Base-by-base conservation (phyloP, 2,113 vertebrate species). In the Macrotus californicus region DNA sequence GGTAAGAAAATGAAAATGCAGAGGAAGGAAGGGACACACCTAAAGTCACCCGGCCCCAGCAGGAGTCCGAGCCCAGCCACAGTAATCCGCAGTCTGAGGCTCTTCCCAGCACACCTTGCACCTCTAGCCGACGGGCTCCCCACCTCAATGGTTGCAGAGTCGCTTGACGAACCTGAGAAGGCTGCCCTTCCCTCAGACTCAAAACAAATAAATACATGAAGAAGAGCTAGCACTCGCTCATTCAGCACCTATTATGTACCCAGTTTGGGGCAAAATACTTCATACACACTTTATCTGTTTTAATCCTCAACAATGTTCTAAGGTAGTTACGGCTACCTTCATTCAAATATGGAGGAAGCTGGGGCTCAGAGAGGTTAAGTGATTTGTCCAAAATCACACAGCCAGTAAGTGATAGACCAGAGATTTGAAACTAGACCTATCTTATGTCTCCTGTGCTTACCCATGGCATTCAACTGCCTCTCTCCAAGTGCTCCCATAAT, bases 51-150 rank as follows among this genome's bases (percentile, higher is more conserved):
- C 18, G 19, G 13, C 46, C 24, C n/a, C 36, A 36, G 6, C 11
- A 8, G 77, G 36, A 50, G 39, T 70, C 81, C 22, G 15, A 2
- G 21, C 41, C 54, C 6, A 43, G 72, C 59, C 15, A 3, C 2
- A 10, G 72, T 36, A 29, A 43, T 26, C 67, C 36, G 15, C 16
- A 48, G 13, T 73, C n/a, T 13, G n/a, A 18, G 80, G n/a, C 77
- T 72, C 64, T 61, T 76, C 61, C 19, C n/a, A 66, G 50, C 14
- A 43, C 3, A 31, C 14, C 24, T n/a, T 43, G 26, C 39, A 8
- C n/a, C 66, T 41, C 13, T 19, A 1, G 29, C 11, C 10, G 0
- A 18, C 6, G 31, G 3, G 7, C 15, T 10, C 2, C 50, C 36
- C 19, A 18, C 39, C 48, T 82, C 36, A 1, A 34, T 50, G 72